A percentile compares a stretch with the other conserved stretches of the same genome.
phyloP scores from a whole-genome alignment of 92 coral and sea anemone genomes.

The Chrysogorgia sp. region DNA sequence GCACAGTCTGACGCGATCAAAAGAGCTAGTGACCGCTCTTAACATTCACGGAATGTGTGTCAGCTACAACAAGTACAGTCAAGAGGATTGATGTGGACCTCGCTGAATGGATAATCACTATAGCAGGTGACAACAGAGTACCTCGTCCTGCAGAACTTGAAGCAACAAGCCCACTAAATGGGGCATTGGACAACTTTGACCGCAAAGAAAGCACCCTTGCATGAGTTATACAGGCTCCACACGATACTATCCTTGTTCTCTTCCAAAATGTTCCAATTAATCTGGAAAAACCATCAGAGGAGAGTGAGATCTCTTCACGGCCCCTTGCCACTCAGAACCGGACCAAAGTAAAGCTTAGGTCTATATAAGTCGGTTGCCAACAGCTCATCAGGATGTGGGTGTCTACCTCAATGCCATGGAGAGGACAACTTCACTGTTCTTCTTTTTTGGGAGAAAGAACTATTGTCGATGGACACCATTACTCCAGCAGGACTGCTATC shows the following conservation, averaged over 20 bases:
- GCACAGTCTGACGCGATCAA: slow-evolving; percentile 1
- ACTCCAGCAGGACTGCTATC: slow-evolving; percentile 29
- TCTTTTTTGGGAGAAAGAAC: slow-evolving; percentile 24
- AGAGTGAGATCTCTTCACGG: slow-evolving; percentile 14
- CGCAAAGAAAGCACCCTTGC: slow-evolving; percentile 31
- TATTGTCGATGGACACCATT: slow-evolving; percentile 35
- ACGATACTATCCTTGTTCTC: slow-evolving; percentile 27
- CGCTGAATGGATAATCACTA: slow-evolving; percentile 26
- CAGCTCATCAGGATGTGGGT: slow-evolving; percentile 30
- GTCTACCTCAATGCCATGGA: slow-evolving; percentile 18
- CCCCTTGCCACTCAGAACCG: slow-evolving; percentile 9
- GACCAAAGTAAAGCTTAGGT: slow-evolving; percentile 28
- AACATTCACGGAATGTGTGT: slow-evolving; percentile 20
- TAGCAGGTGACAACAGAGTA: slow-evolving; percentile 23
- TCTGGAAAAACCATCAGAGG: slow-evolving; percentile 16
- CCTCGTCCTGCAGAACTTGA: slow-evolving; percentile 22
- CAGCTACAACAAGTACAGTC: slow-evolving; percentile 29
- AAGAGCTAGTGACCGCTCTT: slow-evolving; percentile 27
- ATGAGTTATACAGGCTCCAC: slow-evolving; percentile 23
- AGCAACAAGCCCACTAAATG: slow-evolving; percentile 36
- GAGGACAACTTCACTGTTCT: slow-evolving; percentile 34
- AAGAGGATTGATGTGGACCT: slow-evolving; percentile 17
- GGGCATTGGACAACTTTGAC: slow-evolving; percentile 31
- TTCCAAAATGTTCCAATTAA: slow-evolving; percentile 28
- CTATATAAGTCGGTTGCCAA: slow-evolving; percentile 28